Base-by-base conservation (phyloP, 1,140 invertebrate species). In the Hyphantria cunea region DNA sequence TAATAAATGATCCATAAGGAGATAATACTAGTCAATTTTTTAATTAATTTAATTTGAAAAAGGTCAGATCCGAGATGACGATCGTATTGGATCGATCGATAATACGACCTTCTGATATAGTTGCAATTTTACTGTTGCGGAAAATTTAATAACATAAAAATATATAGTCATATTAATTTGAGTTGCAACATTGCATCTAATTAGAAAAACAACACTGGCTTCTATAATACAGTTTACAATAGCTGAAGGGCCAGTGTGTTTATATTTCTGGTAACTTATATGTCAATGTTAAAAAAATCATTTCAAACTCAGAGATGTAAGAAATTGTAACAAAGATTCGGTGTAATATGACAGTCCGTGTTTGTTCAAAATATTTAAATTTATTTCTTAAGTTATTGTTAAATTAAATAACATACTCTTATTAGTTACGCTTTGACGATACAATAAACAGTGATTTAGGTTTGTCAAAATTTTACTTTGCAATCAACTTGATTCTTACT, bases 61-160 rank as follows among this genome's bases (percentile, higher is more conserved):
- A 39, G 41, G 6, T 44, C 12, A 8, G 14, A 47, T 25, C 49
- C 31, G 49, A 44, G 31, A 25, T 39, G 37, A 47, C 15, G 60
- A 12, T 42, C 42, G 48, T 13, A 41, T 39, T 58, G 41, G 60
- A 60, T 34, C 64, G 17, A 25, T 25, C 17, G 5, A 25, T 5
- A 54, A 56, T 58, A 58, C 64, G 74, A 66, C 77, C 68, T 79
- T 78, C 71, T 70, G 73, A 79, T n/a, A n/a, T n/a, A n/a, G n/a
- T n/a, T n/a, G n/a, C n/a, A n/a, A n/a, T n/a, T n/a, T n/a, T n/a
- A n/a, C n/a, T n/a, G n/a, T n/a, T n/a, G n/a, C n/a, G n/a, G n/a
- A n/a, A n/a, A n/a, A 73, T 74, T 74, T 68, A 47, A 25, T 25
- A 25, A 25, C 17, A 25, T 25, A 3, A 5, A 25, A 25, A 25